Evolutionary conservation across 2,797 vertebrate genomes (phyloP), one percentile per base, ranked within the genome.

Genomic region (Falco berigora): DNA sequence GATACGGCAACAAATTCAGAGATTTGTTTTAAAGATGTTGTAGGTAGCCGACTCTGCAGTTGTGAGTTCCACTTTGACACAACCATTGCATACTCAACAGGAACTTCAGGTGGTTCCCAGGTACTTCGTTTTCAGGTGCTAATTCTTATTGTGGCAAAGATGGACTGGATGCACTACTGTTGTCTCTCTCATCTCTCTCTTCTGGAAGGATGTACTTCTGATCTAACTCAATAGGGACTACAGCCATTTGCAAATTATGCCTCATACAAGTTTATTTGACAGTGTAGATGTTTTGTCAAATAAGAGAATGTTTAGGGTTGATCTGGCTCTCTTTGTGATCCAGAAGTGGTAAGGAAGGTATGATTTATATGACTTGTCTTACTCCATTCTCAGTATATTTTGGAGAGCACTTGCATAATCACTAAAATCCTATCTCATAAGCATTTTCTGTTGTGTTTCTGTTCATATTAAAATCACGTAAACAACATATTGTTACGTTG

Each of bases 11-110:
- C 11, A 63, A 96, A 93, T 96, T 96, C 90, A 96, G 80, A 95
- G 81, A 95, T 95, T 93, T 94, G 77, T 96, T 97, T 95, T 94
- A 91, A 97, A 96, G 94, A 86, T 93, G 86, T 86, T 82, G 63
- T 67, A 89, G 85, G 72, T 83, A 46, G 84, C 86, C 88, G 86
- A 47, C 71, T 93, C 68, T 81, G 90, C 77, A 92, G 49, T 36
- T 53, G 75, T 4, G 59, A 90, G 80, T 80, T 91, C 49, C 46
- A 58, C 49, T 78, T 67, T 18, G 83, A 71, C 30, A 38, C 50
- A 63, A 25, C 47, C 9, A 0, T 75, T 73, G 19, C 80, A 53
- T 36, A 3, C 59, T 79, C 77, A 63, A 55, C 28, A 47, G 20
- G 76, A 78, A 9, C 52, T 7, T 71, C 18, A 44, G 63, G 61